These are phyloP conservation scores for Phycodurus eques DNA, from an alignment of 2,113 vertebrate genomes.

Conservation along the genomic window DNA sequence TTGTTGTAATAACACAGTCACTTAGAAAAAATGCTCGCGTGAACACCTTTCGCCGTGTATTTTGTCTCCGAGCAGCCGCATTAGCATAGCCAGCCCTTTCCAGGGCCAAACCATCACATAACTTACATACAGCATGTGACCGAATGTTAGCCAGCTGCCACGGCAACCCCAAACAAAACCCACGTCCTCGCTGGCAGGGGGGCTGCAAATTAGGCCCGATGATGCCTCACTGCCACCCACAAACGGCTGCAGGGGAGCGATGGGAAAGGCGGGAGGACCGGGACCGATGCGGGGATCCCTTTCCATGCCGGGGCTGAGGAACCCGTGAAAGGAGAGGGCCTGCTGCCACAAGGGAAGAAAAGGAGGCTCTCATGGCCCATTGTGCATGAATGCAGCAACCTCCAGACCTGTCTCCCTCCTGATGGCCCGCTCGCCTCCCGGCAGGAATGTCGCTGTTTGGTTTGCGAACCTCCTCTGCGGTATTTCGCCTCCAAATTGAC, in stretches of 20 bases:
- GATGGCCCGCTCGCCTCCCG: constrained; percentile 20
- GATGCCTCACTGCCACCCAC: constrained; percentile 66
- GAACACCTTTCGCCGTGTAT: constrained; percentile 21
- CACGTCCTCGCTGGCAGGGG: constrained; percentile 33
- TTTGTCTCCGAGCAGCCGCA: constrained; percentile 34
- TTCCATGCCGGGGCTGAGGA: constrained; percentile 52
- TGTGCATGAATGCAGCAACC: constrained; percentile 59
- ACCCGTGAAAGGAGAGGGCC: constrained; percentile 58
- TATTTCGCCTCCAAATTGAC: constrained; percentile 32
- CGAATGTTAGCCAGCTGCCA: constrained; percentile 54
- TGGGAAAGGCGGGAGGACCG: constrained; percentile 67
- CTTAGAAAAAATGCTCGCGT: constrained; percentile 48
- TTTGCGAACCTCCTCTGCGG: constrained; percentile 32
- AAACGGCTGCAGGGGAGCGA: constrained; percentile 68
- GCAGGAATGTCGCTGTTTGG: constrained; percentile 55
- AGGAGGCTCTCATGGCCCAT: constrained; percentile 64
- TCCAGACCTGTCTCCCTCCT: constrained; percentile 52
- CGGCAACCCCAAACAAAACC: constrained; percentile 44
- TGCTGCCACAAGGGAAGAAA: constrained; percentile 67
- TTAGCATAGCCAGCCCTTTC: constrained; percentile 56
- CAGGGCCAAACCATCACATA: constrained; percentile 61
- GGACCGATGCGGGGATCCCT: constrained; percentile 55
- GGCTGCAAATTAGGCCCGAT: constrained; percentile 64
- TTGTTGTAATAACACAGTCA: constrained; percentile 35
- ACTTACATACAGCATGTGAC: constrained; percentile 58